These are phyloP conservation scores for Chloropsis cyanopogon DNA, from an alignment of 2,113 vertebrate genomes.

Conservation along the genomic window DNA sequence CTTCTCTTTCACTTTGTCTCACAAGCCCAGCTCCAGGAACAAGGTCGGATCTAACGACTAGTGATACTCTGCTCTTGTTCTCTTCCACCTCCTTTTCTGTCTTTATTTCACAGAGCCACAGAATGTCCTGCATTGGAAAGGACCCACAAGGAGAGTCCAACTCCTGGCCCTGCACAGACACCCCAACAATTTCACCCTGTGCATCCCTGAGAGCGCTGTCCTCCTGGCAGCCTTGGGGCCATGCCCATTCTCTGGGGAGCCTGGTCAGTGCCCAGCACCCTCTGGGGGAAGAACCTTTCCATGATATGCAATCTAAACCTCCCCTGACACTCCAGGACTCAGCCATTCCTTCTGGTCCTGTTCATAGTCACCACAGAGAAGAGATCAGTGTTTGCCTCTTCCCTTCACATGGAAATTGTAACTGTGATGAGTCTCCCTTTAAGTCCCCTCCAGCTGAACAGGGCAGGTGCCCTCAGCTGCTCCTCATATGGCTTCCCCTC, in stretches of 20 bases:
- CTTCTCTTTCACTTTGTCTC: background rate
- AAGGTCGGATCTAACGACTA: background rate
- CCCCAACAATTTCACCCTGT: background rate
- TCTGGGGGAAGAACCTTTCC: too few relatives aligned
- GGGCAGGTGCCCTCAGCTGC: background rate
- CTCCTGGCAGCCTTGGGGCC: rapidly evolving
- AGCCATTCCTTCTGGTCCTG: background rate
- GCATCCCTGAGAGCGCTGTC: rapidly evolving
- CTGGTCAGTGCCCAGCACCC: background rate
- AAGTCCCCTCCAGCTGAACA: background rate
- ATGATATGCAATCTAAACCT: background rate
- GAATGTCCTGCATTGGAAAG: background rate
- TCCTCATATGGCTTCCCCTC: background rate
- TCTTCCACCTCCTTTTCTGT: background rate
- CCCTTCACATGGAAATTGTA: background rate
- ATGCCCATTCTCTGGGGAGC: background rate
- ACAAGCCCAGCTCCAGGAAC: background rate
- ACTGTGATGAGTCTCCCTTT: too few relatives aligned
- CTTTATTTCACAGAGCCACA: background rate
- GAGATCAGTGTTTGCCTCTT: background rate
- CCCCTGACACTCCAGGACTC: background rate
- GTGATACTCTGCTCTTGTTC: background rate
- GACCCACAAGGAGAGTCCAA: background rate
- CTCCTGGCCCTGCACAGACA: background rate
- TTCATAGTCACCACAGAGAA: background rate